phyloP scores from a whole-genome alignment of 2,888 invertebrate species.

The Geophilus truncorum region DNA sequence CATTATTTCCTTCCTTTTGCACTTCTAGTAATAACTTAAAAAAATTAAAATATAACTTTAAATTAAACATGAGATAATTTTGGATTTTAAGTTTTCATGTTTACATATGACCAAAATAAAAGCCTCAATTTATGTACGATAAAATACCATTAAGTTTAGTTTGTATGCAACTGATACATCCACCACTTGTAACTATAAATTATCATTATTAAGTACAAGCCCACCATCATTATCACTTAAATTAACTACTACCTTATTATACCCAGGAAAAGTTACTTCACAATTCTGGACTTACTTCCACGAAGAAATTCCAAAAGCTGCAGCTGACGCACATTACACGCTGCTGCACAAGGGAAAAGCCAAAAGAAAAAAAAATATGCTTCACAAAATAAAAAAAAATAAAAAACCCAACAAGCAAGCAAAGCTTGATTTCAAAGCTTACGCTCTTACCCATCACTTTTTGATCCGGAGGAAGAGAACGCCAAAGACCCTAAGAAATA shows the following conservation, averaged over 20 bases:
- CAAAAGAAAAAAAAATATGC: neutral
- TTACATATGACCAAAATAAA: too few relatives aligned
- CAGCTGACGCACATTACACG: constrained; percentile 14
- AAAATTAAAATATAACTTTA: too few relatives aligned
- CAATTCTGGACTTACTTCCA: constrained; percentile 4
- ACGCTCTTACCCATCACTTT: neutral
- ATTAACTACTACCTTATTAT: neutral
- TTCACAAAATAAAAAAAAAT: neutral
- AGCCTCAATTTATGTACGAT: too few relatives aligned
- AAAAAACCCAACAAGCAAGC: neutral
- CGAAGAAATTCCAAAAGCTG: constrained; percentile 16
- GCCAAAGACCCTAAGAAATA: neutral
- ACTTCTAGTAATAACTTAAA: too few relatives aligned
- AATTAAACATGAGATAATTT: too few relatives aligned
- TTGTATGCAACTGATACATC: too few relatives aligned
- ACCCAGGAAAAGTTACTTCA: neutral
- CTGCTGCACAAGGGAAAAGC: constrained; percentile 1
- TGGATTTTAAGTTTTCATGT: too few relatives aligned
- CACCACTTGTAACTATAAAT: neutral
- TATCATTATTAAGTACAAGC: neutral
- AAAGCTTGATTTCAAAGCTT: neutral
- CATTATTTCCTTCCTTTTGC: too few relatives aligned
- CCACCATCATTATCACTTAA: neutral
- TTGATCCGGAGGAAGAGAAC: neutral
- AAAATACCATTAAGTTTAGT: too few relatives aligned